phyloP scores from a whole-genome alignment of 2,113 vertebrate genomes.

The Vicugna pacos region DNA sequence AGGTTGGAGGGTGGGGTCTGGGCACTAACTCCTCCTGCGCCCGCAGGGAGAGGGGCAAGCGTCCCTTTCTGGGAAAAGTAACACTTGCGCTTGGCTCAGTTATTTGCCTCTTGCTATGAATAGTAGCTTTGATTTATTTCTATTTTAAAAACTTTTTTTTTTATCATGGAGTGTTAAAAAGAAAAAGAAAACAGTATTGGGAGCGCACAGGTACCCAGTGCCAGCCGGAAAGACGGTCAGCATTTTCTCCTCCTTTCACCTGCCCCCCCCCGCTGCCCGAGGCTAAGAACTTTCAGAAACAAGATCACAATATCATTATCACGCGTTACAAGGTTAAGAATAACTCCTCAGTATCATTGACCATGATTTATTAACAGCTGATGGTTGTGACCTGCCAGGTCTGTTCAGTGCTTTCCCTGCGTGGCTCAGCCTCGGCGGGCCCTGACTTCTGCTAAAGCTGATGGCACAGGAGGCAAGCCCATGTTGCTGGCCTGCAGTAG shows the following conservation, averaged over 20 bases:
- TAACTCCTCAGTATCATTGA: neutral
- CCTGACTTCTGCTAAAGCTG: neutral
- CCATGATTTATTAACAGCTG: neutral
- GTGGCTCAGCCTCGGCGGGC: neutral
- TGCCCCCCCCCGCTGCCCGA: neutral
- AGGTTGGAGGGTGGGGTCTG: neutral
- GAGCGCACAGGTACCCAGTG: neutral
- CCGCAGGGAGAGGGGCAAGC: rapidly evolving
- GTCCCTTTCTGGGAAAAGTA: neutral
- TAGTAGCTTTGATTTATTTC: neutral
- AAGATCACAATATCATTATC: neutral
- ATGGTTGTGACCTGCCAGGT: neutral
- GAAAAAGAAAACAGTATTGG: neutral
- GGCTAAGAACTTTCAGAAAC: neutral
- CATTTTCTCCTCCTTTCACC: neutral
- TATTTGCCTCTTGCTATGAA: neutral
- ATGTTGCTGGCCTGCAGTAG: neutral
- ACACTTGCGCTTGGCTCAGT: neutral
- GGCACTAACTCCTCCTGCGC: rapidly evolving
- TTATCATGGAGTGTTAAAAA: neutral
- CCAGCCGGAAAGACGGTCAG: neutral
- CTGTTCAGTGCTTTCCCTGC: rapidly evolving
- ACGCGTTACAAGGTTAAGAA: neutral
- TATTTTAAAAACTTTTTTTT: slow-evolving; percentile 31
- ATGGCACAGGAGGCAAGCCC: rapidly evolving